Evolutionary conservation across 1,140 invertebrate species (phyloP), one percentile per base, ranked within the genome.

Genomic region (Contarinia nasturtii): DNA sequence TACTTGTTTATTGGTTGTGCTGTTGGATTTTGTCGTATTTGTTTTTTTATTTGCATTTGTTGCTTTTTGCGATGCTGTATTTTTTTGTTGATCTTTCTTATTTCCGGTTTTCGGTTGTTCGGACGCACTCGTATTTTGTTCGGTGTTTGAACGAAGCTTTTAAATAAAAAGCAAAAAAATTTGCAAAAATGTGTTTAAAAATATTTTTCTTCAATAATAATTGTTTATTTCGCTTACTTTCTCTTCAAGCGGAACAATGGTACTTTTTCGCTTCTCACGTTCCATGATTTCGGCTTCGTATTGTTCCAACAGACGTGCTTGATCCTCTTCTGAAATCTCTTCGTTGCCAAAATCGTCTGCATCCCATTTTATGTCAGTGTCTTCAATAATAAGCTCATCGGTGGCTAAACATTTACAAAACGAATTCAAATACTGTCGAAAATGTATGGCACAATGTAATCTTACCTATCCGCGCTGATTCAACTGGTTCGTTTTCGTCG

Each of bases 241-340:
- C 14, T 33, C 18, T n/a, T 48, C 46, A 3, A 41, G 12, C 12
- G 41, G 41, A 21, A 46, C 14, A 3, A 42, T 17, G 3, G 27
- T 8, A 11, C 21, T 46, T 15, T 49, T 49, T 12, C 15, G 20
- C 15, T 41, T 43, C 37, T 50, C 45, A 36, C 49, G 49, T 19
- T 47, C 44, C 48, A 59, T 62, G 8, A 54, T 61, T 49, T 65
- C 62, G 12, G 55, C 52, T 51, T 65, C 63, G 48, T 67, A 70
- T 54, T 63, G 57, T 53, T 63, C 64, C 42, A 65, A 52, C 44
- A 63, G 51, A 40, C 57, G 51, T 8, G 60, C 62, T 47, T 66
- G 64, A 43, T 66, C 55, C 50, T 64, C 64, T 53, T 66, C 64
- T 3, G 61, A 58, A 22, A 66, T 45, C 48, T 64, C 62, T 33